A percentile compares a stretch with the other conserved stretches of the same genome.
Conservation (phyloP, 1,140 invertebrate genomes). For the Trichomalopsis sarcophagae region DNA sequence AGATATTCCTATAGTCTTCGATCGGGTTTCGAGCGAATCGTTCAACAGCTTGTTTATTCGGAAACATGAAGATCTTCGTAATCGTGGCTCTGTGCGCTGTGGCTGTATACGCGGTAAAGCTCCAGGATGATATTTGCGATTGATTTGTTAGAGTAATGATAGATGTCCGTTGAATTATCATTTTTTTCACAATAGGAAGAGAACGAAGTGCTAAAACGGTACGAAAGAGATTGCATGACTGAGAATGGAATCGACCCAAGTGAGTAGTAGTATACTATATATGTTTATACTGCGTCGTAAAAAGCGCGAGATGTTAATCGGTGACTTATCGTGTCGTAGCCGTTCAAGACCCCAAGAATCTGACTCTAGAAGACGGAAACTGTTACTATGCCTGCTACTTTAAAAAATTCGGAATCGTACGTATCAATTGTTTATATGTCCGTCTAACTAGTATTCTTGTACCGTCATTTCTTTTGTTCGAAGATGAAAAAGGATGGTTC, state of each 20-base stretch:
- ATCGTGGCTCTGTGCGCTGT: neutral
- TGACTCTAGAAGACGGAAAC: neutral
- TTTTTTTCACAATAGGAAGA: neutral
- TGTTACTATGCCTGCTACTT: slow-evolving; percentile 21
- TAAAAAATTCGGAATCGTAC: slow-evolving; percentile 32
- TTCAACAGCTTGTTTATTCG: neutral
- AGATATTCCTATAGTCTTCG: neutral
- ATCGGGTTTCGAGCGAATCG: neutral
- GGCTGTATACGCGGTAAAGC: neutral
- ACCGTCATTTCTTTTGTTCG: neutral
- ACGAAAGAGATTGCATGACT: neutral
- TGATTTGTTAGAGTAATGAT: neutral
- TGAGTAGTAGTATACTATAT: too few relatives aligned
- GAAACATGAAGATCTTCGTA: neutral
- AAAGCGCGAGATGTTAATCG: neutral
- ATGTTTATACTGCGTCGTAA: neutral
- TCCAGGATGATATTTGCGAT: neutral
- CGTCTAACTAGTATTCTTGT: too few relatives aligned
- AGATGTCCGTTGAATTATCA: too few relatives aligned
- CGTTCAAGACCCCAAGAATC: neutral
- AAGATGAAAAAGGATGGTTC: slow-evolving; percentile 24
- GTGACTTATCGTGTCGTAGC: neutral
- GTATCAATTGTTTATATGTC: neutral
- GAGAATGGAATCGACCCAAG: neutral
- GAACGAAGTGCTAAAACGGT: neutral